Percentiles rank a stretch among this genome's conserved stretches.
Conservation (phyloP, 1,140 invertebrate genomes). For the Heliconius hermathena region DNA sequence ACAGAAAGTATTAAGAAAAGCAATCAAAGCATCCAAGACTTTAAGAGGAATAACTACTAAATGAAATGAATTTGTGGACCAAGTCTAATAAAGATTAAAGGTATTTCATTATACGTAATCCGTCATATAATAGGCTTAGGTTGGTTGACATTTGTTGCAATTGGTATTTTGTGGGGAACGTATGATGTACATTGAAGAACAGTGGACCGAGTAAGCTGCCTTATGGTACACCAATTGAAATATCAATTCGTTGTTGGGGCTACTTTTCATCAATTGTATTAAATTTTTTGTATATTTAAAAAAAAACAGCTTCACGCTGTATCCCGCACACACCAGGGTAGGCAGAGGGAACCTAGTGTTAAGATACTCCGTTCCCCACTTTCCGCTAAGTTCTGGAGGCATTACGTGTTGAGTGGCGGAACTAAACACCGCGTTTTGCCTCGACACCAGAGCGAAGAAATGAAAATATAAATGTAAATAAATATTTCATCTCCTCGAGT, state of each 20-base stretch:
- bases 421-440: no score
- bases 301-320: no score
- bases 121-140: slow-evolving; percentile 72
- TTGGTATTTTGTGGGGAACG: slow-evolving; percentile 40
- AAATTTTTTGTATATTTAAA: not conserved
- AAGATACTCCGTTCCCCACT: no score
- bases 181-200: slow-evolving; percentile 42
- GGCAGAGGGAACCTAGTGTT: no score
- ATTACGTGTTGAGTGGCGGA: no score
- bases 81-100: slow-evolving; percentile 77
- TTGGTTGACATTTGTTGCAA: slow-evolving; percentile 75
- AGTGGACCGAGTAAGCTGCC: slow-evolving; percentile 37
- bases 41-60: slow-evolving; percentile 59
- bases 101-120: slow-evolving; percentile 80
- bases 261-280: not conserved
- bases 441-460: no score
- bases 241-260: not conserved
- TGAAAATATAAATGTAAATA: no score
- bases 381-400: no score
- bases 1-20: slow-evolving; percentile 40
- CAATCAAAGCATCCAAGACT: slow-evolving; percentile 48
- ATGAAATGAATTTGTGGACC: slow-evolving; percentile 61
- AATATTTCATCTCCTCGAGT: no score
- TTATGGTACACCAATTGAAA: slow-evolving; percentile 37
- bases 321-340: no score